Conservation (phyloP, 2,113 vertebrate genomes). For the Uropsilus gracilis region DNA sequence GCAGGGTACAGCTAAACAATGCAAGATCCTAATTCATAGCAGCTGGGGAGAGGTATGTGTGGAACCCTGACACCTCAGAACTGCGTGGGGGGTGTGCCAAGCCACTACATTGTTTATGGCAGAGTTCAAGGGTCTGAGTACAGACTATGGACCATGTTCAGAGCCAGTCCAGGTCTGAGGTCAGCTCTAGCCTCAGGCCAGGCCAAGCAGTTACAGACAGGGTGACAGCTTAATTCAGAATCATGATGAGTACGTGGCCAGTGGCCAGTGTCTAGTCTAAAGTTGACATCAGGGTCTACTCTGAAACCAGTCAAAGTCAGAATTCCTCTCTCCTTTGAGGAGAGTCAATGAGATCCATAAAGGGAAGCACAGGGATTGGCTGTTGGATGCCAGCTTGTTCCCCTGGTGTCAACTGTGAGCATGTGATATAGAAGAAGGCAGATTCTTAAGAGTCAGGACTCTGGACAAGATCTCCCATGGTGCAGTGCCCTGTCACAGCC, state of each 20-base stretch:
- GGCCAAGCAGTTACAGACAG: too few species aligned
- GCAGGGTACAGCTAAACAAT: neutral
- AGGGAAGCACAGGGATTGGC: neutral
- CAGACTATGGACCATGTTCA: neutral
- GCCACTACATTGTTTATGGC: accelerated
- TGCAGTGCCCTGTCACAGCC: neutral
- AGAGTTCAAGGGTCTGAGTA: too few species aligned
- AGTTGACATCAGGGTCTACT: neutral
- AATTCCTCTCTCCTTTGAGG: neutral
- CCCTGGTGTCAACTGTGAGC: neutral
- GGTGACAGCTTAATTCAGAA: neutral
- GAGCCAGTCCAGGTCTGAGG: neutral
- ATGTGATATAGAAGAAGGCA: neutral
- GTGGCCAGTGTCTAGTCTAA: neutral
- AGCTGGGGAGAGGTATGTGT: neutral
- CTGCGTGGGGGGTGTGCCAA: neutral
- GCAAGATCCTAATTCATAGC: neutral
- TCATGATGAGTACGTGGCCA: accelerated
- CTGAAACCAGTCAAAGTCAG: too few species aligned
- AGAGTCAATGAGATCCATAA: neutral
- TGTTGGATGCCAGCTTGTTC: neutral
- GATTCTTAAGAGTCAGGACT: neutral
- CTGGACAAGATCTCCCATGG: neutral
- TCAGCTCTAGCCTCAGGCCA: neutral
- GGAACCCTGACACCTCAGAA: too few species aligned